Evolutionary conservation across 2,888 invertebrate genomes (phyloP), one percentile per base, ranked within the genome.

Genomic region (Baronia brevicornis): DNA sequence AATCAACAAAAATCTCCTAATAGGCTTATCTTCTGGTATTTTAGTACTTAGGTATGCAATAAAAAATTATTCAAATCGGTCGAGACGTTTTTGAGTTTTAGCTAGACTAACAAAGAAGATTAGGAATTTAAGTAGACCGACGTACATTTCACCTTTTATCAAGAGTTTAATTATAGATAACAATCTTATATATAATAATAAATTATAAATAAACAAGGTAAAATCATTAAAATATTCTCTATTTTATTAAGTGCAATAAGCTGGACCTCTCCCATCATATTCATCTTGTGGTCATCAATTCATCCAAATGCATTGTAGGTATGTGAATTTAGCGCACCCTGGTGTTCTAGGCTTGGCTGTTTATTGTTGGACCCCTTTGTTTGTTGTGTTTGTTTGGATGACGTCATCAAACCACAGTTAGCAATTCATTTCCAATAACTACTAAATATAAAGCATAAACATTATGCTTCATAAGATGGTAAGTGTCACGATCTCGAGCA

Each of bases 281-380:
- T n/a, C n/a, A n/a, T n/a, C n/a, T n/a, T n/a, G 37, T 38, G 33
- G 34, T 36, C 37, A 41, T 39, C 27, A 33, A 43, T 38, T 44
- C 39, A 46, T 43, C 38, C 41, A 32, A 40, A 38, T 39, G 22
- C 34, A 41, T 44, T 45, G 48, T 56, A 47, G 53, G 56, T 59
- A 60, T 56, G 51, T 52, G 39, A 52, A 57, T 60, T 56, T 39
- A 71, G 58, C 73, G 60, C 73, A 59, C 73, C 73, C 64, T 62
- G 39, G 49, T 60, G 60, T 53, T 63, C 62, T 57, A 60, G 58
- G 60, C 45, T 41, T 48, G 62, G 54, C 55, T 48, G 48, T 59
- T 61, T 60, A 64, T 70, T 70, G 69, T 67, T 46, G 62, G 55
- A 48, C 58, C 48, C 55, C 53, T 55, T 45, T 57, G 57, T 61